Evolutionary conservation across 2,113 vertebrate species (phyloP).

Genomic region (Sakesphorus luctuosus): DNA sequence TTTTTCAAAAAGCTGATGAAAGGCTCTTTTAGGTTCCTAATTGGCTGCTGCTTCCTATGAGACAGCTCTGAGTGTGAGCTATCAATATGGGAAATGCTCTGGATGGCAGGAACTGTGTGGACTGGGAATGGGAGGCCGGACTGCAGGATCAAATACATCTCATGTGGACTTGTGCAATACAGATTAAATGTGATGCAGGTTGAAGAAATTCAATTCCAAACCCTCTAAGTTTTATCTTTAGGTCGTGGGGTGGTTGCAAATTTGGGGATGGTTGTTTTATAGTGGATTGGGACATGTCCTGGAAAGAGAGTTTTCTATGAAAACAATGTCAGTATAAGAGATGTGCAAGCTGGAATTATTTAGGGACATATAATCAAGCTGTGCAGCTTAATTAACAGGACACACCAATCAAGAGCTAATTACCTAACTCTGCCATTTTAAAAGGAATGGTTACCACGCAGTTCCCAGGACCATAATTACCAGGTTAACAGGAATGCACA

Average conservation of each 20-base stretch:
- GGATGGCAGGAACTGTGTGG: not conserved
- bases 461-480: not conserved
- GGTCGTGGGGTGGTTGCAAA: not conserved
- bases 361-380: slow-evolving; percentile 1
- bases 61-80: not conserved
- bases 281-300: not conserved
- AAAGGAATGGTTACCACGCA: not conserved
- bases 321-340: not conserved
- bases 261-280: not conserved
- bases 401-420: slow-evolving; percentile 26
- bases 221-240: accelerated
- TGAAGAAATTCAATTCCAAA: not conserved
- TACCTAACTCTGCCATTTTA: not conserved
- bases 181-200: accelerated
- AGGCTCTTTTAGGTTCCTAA: not conserved
- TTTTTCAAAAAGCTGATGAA: slow-evolving; percentile 3
- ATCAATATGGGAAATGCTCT: not conserved
- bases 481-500: not conserved
- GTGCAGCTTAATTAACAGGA: slow-evolving; percentile 12
- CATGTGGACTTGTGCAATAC: accelerated
- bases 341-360: not conserved
- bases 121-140: accelerated
- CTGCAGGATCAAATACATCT: accelerated
- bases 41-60: not conserved
- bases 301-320: not conserved